Base-by-base conservation (phyloP, 2,113 vertebrate genomes). In the Varanus salvator region DNA sequence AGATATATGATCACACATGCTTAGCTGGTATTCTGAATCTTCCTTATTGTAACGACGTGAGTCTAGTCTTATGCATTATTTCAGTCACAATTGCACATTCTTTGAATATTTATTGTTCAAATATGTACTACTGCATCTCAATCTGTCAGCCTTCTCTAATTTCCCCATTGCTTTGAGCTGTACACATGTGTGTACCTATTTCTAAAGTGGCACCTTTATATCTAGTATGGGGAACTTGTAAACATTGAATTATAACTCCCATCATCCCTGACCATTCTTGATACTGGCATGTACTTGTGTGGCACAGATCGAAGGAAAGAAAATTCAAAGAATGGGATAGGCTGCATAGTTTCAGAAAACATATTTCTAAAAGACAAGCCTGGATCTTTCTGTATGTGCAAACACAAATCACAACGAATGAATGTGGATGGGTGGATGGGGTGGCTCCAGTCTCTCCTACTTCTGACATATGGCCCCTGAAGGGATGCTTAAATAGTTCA, bases 1-100 rank as follows among this genome's bases (percentile, higher is more conserved):
- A 94, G 78, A 87, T 75, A 69, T 74, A 12, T 91, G 87, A 90
- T 88, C 71, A 25, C 77, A 27, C 87, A 44, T 85, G 82, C 25
- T 89, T 93, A 11, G 4, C 81, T 74, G 66, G 76, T 89, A 94
- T 48, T 75, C 80, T 57, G 15, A 38, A 6, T 15, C 15, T 6
- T 60, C 72, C 71, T 27, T 57, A 68, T 52, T 5, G 15, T 75
- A 17, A 48, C 23, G 31, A 66, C 76, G 8, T 23, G 25, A 15
- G 4, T 66, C 12, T 84, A 25, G 31, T 23, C 29, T 71, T 44
- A 27, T 89, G 14, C 17, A 31, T 74, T 75, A 83, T 69, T 15
- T 54, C 60, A 69, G n/a, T 52, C 3, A 75, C 77, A 14, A 23
- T 54, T 29, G 21, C 6, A 27, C 7, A 29, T 84, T 66, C 17